Evolutionary conservation across 2,888 invertebrate species (phyloP).

Genomic region (Drosophila subquinaria): DNA sequence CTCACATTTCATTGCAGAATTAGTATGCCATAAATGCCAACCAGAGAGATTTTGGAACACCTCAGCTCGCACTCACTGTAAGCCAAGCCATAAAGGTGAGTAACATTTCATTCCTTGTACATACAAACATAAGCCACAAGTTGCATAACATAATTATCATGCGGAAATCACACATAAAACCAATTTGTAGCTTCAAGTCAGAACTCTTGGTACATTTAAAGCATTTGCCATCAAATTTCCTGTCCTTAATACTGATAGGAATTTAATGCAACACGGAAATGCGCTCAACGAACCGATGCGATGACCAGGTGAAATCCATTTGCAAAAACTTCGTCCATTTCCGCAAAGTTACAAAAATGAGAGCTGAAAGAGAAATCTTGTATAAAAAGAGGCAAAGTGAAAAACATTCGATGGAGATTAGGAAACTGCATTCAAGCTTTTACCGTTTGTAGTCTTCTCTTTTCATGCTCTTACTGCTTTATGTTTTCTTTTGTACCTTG

Average conservation of each 20-base stretch:
- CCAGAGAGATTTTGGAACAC: conserved; percentile 1
- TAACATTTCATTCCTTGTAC: neutral
- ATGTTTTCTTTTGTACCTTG: neutral
- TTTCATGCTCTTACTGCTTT: neutral
- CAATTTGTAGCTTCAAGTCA: conserved; percentile 57
- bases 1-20: conserved; percentile 49
- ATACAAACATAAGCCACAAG: conserved; percentile 15
- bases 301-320: conserved; percentile 43
- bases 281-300: conserved; percentile 50
- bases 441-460: neutral
- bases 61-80: conserved; percentile 4
- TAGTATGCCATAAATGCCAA: conserved; percentile 54
- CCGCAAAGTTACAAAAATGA: conserved; percentile 38
- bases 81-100: conserved; percentile 42
- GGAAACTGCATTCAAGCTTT: conserved; percentile 11
- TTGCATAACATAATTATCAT: conserved; percentile 34
- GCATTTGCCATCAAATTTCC: conserved; percentile 72
- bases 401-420: neutral
- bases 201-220: conserved; percentile 48
- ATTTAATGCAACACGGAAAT: conserved; percentile 76
- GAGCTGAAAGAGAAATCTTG: conserved; percentile 4
- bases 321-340: conserved; percentile 58
- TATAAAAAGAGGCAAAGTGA: neutral
- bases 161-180: conserved; percentile 66
- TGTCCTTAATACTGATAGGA: conserved; percentile 53